A percentile compares a stretch with the other conserved stretches of the same genome.
phyloP scores from a whole-genome alignment of 2,113 vertebrate species.

The Ammodytes dubius region DNA sequence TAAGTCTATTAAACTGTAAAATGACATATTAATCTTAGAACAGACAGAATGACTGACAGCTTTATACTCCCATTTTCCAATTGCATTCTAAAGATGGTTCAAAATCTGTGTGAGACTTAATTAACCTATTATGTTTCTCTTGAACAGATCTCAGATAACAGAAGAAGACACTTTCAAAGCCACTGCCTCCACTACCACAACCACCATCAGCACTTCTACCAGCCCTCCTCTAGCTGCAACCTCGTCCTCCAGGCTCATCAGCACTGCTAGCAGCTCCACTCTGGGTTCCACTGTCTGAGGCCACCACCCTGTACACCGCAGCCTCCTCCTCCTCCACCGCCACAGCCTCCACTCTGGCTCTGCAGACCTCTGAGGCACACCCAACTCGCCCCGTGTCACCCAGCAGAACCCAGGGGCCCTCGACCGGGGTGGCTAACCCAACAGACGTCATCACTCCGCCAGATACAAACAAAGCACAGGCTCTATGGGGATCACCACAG shows the following conservation, averaged over 20 bases:
- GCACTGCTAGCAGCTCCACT: slow-evolving; percentile 30
- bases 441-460: slow-evolving; percentile 59
- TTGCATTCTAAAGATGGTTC: background rate
- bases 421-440: slow-evolving; percentile 21
- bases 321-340: slow-evolving; percentile 15
- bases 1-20: too few relatives aligned
- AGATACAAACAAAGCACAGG: slow-evolving; percentile 66
- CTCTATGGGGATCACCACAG: slow-evolving; percentile 52
- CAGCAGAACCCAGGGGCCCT: slow-evolving; percentile 50
- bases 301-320: slow-evolving; percentile 15
- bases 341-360: slow-evolving; percentile 38
- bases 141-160: slow-evolving; percentile 59
- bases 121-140: slow-evolving; percentile 5
- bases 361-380: slow-evolving; percentile 42
- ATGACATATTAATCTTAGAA: too few relatives aligned
- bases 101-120: background rate
- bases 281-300: slow-evolving; percentile 21
- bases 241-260: slow-evolving; percentile 42
- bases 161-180: slow-evolving; percentile 61
- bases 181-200: slow-evolving; percentile 3
- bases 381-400: slow-evolving; percentile 20
- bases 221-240: slow-evolving; percentile 37
- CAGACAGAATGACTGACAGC: too few relatives aligned
- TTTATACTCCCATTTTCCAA: too few relatives aligned
- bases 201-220: background rate